phyloP scores from a whole-genome alignment of 1,140 invertebrate species.

The Argopecten irradians region DNA sequence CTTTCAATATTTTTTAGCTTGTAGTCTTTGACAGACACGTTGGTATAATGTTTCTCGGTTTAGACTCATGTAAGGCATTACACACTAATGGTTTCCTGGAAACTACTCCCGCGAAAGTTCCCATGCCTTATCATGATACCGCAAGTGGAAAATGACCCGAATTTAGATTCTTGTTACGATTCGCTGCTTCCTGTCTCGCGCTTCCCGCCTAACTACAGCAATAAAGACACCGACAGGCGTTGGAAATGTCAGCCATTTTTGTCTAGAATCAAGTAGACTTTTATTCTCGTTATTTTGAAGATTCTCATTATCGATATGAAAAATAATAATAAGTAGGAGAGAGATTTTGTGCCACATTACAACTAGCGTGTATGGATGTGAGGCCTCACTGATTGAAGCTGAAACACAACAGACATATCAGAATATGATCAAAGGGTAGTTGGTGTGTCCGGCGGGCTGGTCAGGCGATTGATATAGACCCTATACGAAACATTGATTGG shows the following conservation, averaged over 20 bases:
- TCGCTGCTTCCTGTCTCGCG: slow-evolving; percentile 13
- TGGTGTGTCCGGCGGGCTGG: not conserved
- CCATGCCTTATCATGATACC: not conserved
- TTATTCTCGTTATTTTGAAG: slow-evolving; percentile 4
- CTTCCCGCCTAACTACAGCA: not conserved
- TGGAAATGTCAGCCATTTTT: not conserved
- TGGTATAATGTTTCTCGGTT: not conserved
- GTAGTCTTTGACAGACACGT: not conserved
- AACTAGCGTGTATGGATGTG: not conserved
- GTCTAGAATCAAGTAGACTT: slow-evolving; percentile 1
- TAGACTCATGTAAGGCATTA: not conserved
- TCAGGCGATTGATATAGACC: not conserved
- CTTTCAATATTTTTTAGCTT: too few relatives aligned
- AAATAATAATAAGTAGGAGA: not conserved
- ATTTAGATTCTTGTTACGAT: slow-evolving; percentile 17
- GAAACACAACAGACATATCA: not conserved
- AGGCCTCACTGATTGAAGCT: not conserved
- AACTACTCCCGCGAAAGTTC: not conserved
- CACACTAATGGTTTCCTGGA: not conserved
- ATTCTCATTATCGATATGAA: slow-evolving; percentile 18
- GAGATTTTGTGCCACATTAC: not conserved
- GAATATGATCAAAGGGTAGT: not conserved
- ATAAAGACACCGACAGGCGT: not conserved
- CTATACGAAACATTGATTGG: not conserved
- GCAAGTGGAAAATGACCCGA: not conserved